Base-by-base conservation (phyloP, 2,113 vertebrate genomes). In the Himantopus leucocephalus region DNA sequence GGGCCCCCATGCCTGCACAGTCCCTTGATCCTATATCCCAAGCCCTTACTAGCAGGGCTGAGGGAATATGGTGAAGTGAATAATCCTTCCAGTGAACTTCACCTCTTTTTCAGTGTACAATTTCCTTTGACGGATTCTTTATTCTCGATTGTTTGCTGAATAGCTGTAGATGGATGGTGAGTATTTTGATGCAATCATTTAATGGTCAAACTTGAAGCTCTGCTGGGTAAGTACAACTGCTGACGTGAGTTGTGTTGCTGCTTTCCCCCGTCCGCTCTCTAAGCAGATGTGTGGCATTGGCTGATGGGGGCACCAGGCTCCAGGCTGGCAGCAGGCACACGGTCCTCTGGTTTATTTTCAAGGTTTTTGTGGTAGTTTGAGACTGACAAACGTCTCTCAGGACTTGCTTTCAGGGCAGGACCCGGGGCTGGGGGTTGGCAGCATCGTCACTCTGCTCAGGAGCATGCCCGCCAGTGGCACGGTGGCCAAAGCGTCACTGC, bases 141-240 rank as follows among this genome's bases (percentile, higher is more conserved):
- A 74, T 82, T 78, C 55, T 52, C 50, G 68, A 37, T 77, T 91
- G 85, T 74, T 95, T 73, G 27, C 55, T 89, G 59, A 82, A 70
- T 64, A 53, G 56, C 71, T 83, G 60, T 21, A 70, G 43, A 45
- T 39, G 60, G 76, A 47, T 32, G 32, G 47, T 14, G 30, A 58
- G 14, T 27, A 56, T 37, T 60, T 74, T 34, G 9, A 22, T 0
- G 3, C 20, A 59, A 23, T 82, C 64, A 55, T 50, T 70, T 78
- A 64, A 86, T 53, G 50, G 60, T 48, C 66, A 82, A 56, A 78
- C 82, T 55, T 73, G 22, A 43, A 78, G 59, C 55, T 77, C 41
- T 78, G 60, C 59, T 59, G 59, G 37, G 4, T 34, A 73, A 56
- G 37, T 63, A 6, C 16, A 16, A 11, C 20, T 12, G 10, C 26